phyloP scores from a whole-genome alignment of 2,797 vertebrate species.

The Malacoctenus gilli region DNA sequence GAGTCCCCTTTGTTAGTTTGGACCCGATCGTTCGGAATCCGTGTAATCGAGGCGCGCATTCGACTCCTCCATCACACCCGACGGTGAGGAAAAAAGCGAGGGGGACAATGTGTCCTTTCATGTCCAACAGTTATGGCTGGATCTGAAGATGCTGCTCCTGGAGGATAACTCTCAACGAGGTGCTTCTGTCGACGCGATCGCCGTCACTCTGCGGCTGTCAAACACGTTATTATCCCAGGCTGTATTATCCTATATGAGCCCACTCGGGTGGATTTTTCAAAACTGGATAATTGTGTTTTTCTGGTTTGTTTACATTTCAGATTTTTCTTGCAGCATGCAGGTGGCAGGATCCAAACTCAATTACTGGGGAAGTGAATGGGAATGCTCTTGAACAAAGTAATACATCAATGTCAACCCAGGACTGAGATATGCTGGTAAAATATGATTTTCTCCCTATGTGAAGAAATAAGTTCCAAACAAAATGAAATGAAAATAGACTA shows the following conservation, averaged over 20 bases:
- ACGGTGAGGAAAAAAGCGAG: background rate
- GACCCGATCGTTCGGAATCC: background rate
- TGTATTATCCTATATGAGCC: conserved; percentile 27
- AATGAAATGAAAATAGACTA: conserved; percentile 62
- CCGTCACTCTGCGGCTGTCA: conserved; percentile 19
- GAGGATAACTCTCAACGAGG: conserved; percentile 1
- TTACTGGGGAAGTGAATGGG: conserved; percentile 57
- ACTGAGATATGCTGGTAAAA: conserved; percentile 60
- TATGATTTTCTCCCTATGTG: conserved; percentile 66
- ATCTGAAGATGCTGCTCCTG: conserved; percentile 1
- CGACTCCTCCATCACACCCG: too few species aligned
- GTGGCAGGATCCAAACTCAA: conserved; percentile 61
- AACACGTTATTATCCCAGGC: conserved; percentile 34
- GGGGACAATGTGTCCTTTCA: background rate
- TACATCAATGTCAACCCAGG: conserved; percentile 70
- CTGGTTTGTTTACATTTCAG: conserved; percentile 57
- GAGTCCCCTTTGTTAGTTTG: background rate
- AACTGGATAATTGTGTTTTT: conserved; percentile 58
- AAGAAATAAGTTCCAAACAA: conserved; percentile 61
- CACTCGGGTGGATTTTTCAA: conserved; percentile 29
- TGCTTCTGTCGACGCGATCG: conserved; percentile 6
- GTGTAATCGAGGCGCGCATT: background rate
- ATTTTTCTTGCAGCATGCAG: conserved; percentile 51
- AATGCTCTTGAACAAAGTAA: conserved; percentile 60
- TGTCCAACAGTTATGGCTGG: background rate